Evolutionary conservation across 2,113 vertebrate species (phyloP).

Genomic region (Rhadina sibilatrix): DNA sequence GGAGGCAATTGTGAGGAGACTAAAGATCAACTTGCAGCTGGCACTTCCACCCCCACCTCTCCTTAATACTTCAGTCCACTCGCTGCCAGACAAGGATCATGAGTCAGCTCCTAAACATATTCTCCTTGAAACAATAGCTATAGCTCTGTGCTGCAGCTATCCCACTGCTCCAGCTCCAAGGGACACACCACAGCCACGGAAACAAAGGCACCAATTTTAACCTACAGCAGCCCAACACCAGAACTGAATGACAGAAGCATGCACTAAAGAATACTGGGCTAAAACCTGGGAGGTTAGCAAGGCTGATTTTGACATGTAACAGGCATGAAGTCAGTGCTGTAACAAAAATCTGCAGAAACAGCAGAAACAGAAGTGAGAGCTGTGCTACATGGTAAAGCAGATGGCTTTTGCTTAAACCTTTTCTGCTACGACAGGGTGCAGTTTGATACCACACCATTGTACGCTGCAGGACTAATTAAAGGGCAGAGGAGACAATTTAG

Average conservation of each 20-base stretch:
- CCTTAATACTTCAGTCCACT: constrained; percentile 52
- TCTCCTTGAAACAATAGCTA: constrained; percentile 18
- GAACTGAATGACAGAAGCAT: not conserved
- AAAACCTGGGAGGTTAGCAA: not conserved
- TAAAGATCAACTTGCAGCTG: constrained; percentile 60
- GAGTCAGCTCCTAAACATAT: constrained; percentile 65
- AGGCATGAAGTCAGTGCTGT: not conserved
- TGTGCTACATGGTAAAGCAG: not conserved
- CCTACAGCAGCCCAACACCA: not conserved
- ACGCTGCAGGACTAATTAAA: not conserved
- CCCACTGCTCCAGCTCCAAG: not conserved
- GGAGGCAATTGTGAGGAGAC: constrained; percentile 60
- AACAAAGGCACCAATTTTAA: constrained; percentile 14
- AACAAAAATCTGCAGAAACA: not conserved
- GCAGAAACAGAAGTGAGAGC: not conserved
- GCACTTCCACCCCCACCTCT: constrained; percentile 36
- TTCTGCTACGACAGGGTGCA: not conserved
- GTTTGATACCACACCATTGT: not conserved
- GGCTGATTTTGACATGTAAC: not conserved
- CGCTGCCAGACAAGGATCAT: constrained; percentile 49
- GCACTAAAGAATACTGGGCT: not conserved
- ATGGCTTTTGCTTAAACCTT: not conserved
- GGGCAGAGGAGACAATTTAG: not conserved
- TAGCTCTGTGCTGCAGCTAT: not conserved
- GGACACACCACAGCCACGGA: not conserved